phyloP scores from a whole-genome alignment of 2,888 invertebrate genomes.

The Elysia crispata region DNA sequence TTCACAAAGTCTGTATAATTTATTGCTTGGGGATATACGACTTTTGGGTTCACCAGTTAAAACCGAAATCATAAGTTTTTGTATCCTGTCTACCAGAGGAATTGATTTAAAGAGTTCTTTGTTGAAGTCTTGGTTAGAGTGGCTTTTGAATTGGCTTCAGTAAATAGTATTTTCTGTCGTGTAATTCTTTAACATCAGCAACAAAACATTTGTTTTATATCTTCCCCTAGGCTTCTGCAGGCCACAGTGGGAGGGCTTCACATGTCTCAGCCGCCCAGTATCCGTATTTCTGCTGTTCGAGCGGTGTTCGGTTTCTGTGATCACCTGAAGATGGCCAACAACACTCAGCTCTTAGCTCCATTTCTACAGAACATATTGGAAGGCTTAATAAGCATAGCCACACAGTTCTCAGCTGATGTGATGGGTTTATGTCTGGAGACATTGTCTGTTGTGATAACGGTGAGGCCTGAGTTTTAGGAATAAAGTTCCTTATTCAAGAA shows the following conservation, averaged over 20 bases:
- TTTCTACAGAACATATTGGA: conserved; percentile 80
- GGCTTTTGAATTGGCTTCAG: too few species aligned
- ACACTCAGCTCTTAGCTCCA: conserved; percentile 77
- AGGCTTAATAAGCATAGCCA: conserved; percentile 80
- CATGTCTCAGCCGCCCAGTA: conserved; percentile 80
- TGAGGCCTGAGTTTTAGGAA: conserved; percentile 64
- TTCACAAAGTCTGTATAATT: too few species aligned
- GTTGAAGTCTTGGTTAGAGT: too few species aligned
- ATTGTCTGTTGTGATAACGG: conserved; percentile 79
- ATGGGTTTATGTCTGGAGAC: conserved; percentile 80
- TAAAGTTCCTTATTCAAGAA: too few species aligned
- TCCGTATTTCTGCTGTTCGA: conserved; percentile 81
- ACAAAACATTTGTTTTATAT: too few species aligned
- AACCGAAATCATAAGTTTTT: too few species aligned
- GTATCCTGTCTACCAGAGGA: too few species aligned
- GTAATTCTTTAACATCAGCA: too few species aligned
- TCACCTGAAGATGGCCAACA: conserved; percentile 79
- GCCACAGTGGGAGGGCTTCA: conserved; percentile 81
- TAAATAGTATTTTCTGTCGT: too few species aligned
- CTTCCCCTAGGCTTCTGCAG: conserved; percentile 78
- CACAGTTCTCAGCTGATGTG: conserved; percentile 80
- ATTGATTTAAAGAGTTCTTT: too few species aligned
- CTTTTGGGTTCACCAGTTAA: too few species aligned
- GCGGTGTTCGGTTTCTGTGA: conserved; percentile 80
- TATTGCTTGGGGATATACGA: too few species aligned